Evolutionary conservation across 2,797 vertebrate species (phyloP), one percentile per base, ranked within the genome.

Genomic region (Amblyopsis hoosieri): DNA sequence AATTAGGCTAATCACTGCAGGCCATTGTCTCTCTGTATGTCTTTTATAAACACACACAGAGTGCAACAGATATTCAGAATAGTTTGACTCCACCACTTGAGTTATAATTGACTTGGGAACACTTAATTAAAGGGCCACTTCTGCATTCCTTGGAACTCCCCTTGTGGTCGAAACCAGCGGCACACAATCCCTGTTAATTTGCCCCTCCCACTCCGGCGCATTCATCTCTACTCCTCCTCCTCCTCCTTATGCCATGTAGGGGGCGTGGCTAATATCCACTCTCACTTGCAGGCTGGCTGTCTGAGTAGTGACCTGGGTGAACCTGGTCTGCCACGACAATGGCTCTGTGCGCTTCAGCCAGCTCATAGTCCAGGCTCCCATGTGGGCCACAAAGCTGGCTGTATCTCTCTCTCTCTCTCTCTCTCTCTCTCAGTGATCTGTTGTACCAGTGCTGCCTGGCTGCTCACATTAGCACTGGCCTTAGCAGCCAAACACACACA

Each of bases 371-470:
- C 31, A 65, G 66, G 80, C 79, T 79, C 75, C 84, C 77, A 82
- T 79, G 80, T 81, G 64, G 68, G 64, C 82, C 82, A 90, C 89
- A 90, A 87, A 87, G 87, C 23, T 56, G n/a, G n/a, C n/a, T n/a
- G n/a, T n/a, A n/a, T 42, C 23, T 56, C 80, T 60, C 67, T 70
- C 83, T 87, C 90, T 88, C 86, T 90, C 83, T 83, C 62, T 42
- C 23, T 56, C 53, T 54, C 78, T 75, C 79, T 82, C 83, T 63
- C 60, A 12, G 53, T 12, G 12, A 13, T 66, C 60, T 87, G 85
- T 74, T 77, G 78, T 82, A 75, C 86, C 83, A 88, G 81, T 82
- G 84, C 85, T 73, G 86, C 86, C 84, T 81, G 85, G 78, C 79
- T 81, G 82, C 72, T 81, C 61, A 64, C 80, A 81, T 87, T 85